Percentiles rank a stretch among this genome's conserved stretches.
These are phyloP conservation scores for Mesorhabditis belari DNA, from an alignment of 2,888 invertebrate genomes.

Conservation along the genomic window DNA sequence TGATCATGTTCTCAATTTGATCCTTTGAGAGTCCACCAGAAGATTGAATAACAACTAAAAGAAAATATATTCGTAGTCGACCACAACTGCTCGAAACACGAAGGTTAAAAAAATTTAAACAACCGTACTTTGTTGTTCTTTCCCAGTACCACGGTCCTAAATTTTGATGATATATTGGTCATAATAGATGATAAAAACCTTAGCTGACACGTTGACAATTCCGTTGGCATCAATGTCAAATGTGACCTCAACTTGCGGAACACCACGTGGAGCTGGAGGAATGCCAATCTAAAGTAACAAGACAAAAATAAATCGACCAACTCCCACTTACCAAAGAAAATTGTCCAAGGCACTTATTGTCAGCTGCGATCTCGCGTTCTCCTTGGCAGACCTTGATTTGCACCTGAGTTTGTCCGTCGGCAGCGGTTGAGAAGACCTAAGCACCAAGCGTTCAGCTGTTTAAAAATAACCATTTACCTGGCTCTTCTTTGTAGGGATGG, in stretches of 20 bases:
- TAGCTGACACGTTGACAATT: constrained; percentile 94
- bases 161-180: no score
- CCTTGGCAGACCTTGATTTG: constrained; percentile 99
- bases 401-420: constrained; percentile 97
- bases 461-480: neutral
- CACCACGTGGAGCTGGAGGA: constrained; percentile 88
- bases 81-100: neutral
- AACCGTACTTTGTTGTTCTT: constrained; percentile 85
- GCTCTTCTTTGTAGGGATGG: constrained; percentile 62
- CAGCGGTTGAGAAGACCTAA: constrained; percentile 91
- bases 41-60: constrained; percentile 87
- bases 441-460: neutral
- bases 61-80: neutral
- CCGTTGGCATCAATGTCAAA: constrained; percentile 99
- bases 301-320: neutral
- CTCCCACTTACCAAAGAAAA: constrained; percentile 76
- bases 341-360: constrained; percentile 90
- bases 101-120: neutral
- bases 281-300: constrained; percentile 65
- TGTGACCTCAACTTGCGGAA: constrained; percentile 88
- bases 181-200: no score
- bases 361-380: constrained; percentile 93
- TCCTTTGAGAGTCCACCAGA: constrained; percentile 97
- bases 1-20: constrained; percentile 99
- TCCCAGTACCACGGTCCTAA: constrained; percentile 99